Percentiles rank a stretch among this genome's conserved stretches.
Evolutionary conservation across 2,888 invertebrate genomes (phyloP).

Genomic region (Linyphia triangularis): DNA sequence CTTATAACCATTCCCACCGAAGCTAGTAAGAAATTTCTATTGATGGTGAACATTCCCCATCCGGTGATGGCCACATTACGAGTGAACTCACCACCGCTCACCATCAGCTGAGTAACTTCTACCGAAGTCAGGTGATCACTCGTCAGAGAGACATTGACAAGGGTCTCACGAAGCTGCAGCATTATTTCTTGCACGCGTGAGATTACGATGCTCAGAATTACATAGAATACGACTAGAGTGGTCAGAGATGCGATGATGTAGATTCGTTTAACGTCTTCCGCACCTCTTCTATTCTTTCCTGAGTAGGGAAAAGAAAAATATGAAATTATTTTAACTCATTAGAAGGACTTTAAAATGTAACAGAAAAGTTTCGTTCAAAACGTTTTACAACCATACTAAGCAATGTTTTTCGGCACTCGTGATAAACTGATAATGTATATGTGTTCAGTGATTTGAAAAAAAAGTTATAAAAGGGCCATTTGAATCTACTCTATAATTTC

Average conservation of each 20-base stretch:
- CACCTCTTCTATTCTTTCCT: conserved; percentile 14
- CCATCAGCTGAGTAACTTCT: neutral
- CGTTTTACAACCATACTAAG: too few relatives aligned
- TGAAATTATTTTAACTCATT: too few relatives aligned
- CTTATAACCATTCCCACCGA: conserved; percentile 25
- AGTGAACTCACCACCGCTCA: neutral
- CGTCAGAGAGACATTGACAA: neutral
- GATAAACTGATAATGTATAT: too few relatives aligned
- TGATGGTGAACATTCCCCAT: conserved; percentile 42
- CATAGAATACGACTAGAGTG: conserved; percentile 24
- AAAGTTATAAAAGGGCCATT: too few relatives aligned
- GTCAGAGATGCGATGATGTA: conserved; percentile 23
- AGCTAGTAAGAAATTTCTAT: conserved; percentile 33
- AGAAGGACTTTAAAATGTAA: too few relatives aligned
- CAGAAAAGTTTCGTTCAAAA: too few relatives aligned
- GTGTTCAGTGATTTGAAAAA: too few relatives aligned
- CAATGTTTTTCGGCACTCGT: too few relatives aligned
- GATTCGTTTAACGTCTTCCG: neutral
- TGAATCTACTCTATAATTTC: too few relatives aligned
- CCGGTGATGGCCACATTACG: conserved; percentile 14
- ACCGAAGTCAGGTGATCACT: neutral
- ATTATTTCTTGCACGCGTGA: neutral
- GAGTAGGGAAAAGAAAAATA: neutral
- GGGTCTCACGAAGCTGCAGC: neutral
- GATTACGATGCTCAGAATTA: conserved; percentile 12